phyloP scores from a whole-genome alignment of 2,113 vertebrate genomes.

The Tetrax tetrax region DNA sequence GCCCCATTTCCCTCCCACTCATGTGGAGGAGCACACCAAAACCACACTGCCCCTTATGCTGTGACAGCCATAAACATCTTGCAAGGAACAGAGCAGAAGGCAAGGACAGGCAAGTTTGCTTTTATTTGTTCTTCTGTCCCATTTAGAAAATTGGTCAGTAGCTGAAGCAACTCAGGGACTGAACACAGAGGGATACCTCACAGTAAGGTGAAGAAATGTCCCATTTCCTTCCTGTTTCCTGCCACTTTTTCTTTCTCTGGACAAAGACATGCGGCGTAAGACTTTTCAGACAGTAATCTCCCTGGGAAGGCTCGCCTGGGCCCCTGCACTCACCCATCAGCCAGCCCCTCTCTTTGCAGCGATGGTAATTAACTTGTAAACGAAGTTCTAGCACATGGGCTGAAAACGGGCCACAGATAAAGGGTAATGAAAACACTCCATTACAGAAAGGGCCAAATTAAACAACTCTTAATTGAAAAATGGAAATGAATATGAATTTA shows the following conservation, averaged over 20 bases:
- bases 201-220: background rate
- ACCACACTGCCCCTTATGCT: background rate
- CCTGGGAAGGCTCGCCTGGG: background rate
- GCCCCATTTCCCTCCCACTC: background rate
- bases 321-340: background rate
- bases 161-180: background rate
- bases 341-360: slow-evolving; percentile 14
- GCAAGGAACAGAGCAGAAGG: background rate
- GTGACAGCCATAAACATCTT: background rate
- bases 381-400: slow-evolving; percentile 36
- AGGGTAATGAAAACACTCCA: slow-evolving; percentile 61
- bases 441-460: slow-evolving; percentile 63
- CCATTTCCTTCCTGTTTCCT: background rate
- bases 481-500: slow-evolving; percentile 61
- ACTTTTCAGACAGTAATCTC: background rate
- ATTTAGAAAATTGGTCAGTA: background rate
- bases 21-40: background rate
- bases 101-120: background rate
- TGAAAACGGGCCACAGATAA: slow-evolving; percentile 41
- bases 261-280: background rate
- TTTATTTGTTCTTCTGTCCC: background rate
- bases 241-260: background rate
- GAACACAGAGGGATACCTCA: background rate
- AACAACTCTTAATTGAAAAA: slow-evolving; percentile 67
- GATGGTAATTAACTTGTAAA: slow-evolving; percentile 55